phyloP scores from a whole-genome alignment of 2,797 vertebrate genomes.

The Acrossocheilus wenchowensis region DNA sequence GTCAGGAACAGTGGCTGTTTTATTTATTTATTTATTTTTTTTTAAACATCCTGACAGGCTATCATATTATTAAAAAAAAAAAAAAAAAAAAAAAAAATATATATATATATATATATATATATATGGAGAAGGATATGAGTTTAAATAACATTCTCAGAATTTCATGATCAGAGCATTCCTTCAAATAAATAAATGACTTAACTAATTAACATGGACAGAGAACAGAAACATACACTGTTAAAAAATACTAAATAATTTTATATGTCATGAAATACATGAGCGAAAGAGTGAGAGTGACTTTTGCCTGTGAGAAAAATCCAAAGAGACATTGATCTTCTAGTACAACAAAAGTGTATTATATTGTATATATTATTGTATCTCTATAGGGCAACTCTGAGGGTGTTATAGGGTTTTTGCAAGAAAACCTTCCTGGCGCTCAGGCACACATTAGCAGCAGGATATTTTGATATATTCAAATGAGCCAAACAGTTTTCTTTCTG shows the following conservation, averaged over 20 bases:
- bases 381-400: neutral
- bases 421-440: conserved; percentile 4
- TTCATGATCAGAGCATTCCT: neutral
- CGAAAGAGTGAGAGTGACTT: neutral
- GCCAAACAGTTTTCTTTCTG: neutral
- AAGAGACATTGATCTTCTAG: neutral
- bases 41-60: neutral
- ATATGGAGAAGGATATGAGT: neutral
- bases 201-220: neutral
- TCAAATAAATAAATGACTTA: neutral
- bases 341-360: neutral
- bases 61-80: neutral
- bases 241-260: neutral
- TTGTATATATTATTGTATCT: neutral
- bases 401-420: neutral
- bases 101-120: too few species aligned
- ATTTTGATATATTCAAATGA: conserved; percentile 29
- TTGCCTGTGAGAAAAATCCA: neutral
- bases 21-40: neutral
- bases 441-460: conserved; percentile 4
- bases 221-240: neutral
- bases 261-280: neutral
- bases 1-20: neutral
- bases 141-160: neutral
- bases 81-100: too few species aligned